Percentiles rank a stretch among this genome's conserved stretches.
These are phyloP conservation scores for Pyrgilauda ruficollis DNA, from an alignment of 2,113 vertebrate species.

Conservation along the genomic window DNA sequence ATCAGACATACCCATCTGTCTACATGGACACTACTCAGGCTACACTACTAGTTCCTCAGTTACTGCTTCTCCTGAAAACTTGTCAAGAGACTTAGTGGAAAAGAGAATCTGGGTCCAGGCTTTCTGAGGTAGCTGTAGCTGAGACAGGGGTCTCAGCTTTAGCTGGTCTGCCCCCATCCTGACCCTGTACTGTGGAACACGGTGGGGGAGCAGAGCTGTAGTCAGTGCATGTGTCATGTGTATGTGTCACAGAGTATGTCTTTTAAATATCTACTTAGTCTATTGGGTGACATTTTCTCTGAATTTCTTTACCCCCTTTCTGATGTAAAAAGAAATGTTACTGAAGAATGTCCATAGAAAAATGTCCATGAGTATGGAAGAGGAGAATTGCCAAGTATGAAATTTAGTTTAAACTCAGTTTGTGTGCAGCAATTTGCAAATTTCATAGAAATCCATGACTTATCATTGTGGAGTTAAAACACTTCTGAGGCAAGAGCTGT, in stretches of 20 bases:
- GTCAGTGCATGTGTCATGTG: neutral
- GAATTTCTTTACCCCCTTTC: neutral
- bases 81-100: neutral
- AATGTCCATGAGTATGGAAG: neutral
- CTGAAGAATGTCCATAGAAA: constrained; percentile 20
- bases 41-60: neutral
- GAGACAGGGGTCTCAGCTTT: neutral
- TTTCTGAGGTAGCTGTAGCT: neutral
- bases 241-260: neutral
- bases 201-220: neutral
- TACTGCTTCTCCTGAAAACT: neutral
- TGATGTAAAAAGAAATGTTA: neutral
- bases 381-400: neutral
- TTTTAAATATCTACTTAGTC: neutral
- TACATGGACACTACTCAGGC: rapidly evolving
- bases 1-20: rapidly evolving
- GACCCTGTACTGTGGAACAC: neutral
- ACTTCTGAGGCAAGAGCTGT: constrained; percentile 36
- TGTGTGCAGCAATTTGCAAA: constrained; percentile 33
- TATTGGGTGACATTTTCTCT: neutral
- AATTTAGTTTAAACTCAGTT: constrained; percentile 33
- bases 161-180: neutral
- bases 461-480: constrained; percentile 32
- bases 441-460: constrained; percentile 21
- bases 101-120: neutral